Conservation (phyloP, 2,797 vertebrate genomes). For the Takifugu ocellatus region DNA sequence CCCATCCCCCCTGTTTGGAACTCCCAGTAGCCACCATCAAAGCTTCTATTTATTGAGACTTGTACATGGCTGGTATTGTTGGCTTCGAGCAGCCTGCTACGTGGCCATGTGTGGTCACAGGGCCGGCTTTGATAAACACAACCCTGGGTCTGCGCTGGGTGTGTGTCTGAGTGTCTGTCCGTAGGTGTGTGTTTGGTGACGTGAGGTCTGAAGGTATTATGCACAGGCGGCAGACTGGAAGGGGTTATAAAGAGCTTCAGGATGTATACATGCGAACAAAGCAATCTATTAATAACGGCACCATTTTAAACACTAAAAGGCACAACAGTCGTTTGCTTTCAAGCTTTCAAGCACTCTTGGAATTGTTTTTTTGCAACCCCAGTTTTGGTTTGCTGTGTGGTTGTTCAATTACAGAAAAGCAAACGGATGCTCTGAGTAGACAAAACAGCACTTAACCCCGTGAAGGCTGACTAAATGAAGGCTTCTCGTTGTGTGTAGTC, state of each 20-base stretch:
- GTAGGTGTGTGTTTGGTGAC: constrained; percentile 31
- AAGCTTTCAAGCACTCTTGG: not conserved
- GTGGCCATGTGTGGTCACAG: constrained; percentile 67
- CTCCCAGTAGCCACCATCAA: constrained; percentile 73
- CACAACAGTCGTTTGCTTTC: no score
- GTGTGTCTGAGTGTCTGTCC: constrained; percentile 29
- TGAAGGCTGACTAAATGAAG: not conserved
- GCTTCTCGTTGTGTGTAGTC: not conserved
- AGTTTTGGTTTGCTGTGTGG: not conserved
- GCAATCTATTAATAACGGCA: not conserved
- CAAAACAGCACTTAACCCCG: not conserved
- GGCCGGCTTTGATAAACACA: constrained; percentile 60
- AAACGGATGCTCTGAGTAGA: not conserved
- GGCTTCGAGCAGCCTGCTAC: constrained; percentile 42
- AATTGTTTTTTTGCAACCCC: not conserved
- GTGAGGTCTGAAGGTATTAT: constrained; percentile 37
- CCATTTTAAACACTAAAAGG: no score
- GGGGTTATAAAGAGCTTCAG: constrained; percentile 11
- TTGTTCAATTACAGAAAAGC: not conserved
- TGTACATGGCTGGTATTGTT: constrained; percentile 70
- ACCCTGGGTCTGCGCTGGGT: constrained; percentile 25
- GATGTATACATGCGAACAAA: constrained; percentile 8
- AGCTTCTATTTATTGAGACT: constrained; percentile 72
- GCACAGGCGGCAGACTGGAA: constrained; percentile 23
- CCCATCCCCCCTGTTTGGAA: constrained; percentile 54